These are phyloP conservation scores for Pachyuromys duprasi DNA, from an alignment of 2,797 vertebrate genomes.

Conservation along the genomic window DNA sequence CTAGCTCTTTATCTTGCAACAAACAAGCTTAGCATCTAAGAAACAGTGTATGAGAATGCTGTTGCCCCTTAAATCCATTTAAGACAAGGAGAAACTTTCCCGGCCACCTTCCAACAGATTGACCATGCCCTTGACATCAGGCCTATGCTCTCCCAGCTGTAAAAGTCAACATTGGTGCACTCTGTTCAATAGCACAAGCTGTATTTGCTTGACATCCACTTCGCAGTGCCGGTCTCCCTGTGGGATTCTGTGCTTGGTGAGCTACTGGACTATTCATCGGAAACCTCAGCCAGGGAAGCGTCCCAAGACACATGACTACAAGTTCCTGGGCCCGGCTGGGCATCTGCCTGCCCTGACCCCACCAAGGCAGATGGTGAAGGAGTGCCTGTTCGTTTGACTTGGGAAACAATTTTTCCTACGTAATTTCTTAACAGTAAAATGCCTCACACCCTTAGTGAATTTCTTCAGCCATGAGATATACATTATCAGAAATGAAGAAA, in stretches of 20 bases:
- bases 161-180: neutral
- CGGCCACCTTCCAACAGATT: neutral
- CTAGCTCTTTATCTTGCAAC: neutral
- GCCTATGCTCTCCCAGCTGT: neutral
- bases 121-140: neutral
- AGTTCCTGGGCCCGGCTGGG: neutral
- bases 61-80: neutral
- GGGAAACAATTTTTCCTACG: neutral
- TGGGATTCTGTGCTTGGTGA: neutral
- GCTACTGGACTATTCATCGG: neutral
- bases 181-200: neutral
- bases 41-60: neutral
- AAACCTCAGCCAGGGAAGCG: neutral
- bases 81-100: neutral
- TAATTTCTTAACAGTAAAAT: constrained; percentile 41
- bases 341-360: neutral
- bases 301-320: neutral
- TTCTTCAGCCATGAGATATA: neutral
- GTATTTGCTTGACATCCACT: neutral
- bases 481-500: constrained; percentile 51
- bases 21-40: neutral
- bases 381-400: neutral
- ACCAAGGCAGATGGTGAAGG: neutral
- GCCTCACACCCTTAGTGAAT: neutral
- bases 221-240: neutral